Conservation (phyloP, 1,140 invertebrate species). For the Dryas iulia region DNA sequence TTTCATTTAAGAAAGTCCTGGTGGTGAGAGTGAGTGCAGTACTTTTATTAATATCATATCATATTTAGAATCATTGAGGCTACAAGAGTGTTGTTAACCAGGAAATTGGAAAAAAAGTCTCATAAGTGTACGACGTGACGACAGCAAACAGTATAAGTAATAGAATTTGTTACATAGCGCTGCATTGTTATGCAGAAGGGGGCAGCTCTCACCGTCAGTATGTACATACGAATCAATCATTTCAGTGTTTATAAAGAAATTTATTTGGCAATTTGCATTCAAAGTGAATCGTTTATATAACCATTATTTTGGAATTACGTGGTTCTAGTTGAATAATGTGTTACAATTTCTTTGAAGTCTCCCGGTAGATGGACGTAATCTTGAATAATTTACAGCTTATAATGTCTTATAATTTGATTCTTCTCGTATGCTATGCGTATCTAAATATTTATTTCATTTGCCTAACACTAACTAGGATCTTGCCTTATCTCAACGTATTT, state of each 20-base stretch:
- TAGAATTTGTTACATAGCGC: slow-evolving; percentile 10
- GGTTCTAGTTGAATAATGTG: slow-evolving; percentile 2
- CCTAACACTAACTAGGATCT: no score
- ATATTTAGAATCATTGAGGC: neutral
- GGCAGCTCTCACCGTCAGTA: slow-evolving; percentile 44
- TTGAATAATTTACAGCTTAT: neutral
- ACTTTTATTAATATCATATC: slow-evolving; percentile 43
- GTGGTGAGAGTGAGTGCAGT: slow-evolving; percentile 66
- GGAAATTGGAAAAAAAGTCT: neutral
- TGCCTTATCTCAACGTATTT: no score
- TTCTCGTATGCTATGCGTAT: neutral
- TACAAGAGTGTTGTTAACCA: neutral
- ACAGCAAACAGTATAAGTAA: neutral
- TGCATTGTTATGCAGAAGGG: slow-evolving; percentile 38
- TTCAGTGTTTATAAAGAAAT: slow-evolving; percentile 25
- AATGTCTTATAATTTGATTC: neutral
- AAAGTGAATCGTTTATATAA: slow-evolving; percentile 20
- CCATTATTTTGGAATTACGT: slow-evolving; percentile 30
- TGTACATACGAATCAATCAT: slow-evolving; percentile 55
- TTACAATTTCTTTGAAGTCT: slow-evolving; percentile 20
- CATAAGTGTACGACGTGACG: neutral
- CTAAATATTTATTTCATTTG: no score
- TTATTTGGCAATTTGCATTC: slow-evolving; percentile 23
- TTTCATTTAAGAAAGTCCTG: slow-evolving; percentile 78
- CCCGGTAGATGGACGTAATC: neutral